These are phyloP conservation scores for Callosobruchus maculatus DNA, from an alignment of 2,888 invertebrate genomes.

Conservation along the genomic window DNA sequence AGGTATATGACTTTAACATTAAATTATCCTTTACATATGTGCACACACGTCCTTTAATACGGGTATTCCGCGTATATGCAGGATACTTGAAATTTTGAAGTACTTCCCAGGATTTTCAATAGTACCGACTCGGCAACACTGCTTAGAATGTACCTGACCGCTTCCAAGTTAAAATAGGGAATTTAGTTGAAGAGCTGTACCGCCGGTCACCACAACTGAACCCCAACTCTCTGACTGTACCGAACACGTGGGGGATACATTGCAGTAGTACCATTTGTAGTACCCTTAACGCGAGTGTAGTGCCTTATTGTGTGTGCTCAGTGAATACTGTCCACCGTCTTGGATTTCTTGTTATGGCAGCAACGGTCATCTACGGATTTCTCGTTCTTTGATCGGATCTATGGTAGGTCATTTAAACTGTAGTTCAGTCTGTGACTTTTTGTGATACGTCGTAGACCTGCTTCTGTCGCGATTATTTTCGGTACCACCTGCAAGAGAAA, in stretches of 20 bases:
- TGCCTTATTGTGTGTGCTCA: slow-evolving; percentile 26
- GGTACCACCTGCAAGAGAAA: slow-evolving; percentile 4
- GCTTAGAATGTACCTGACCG: slow-evolving; percentile 47
- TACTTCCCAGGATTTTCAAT: background rate
- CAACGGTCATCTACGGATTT: slow-evolving; percentile 16
- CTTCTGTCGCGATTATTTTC: background rate
- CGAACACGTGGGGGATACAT: slow-evolving; percentile 37
- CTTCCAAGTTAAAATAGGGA: slow-evolving; percentile 45
- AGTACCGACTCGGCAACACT: background rate
- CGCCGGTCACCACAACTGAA: slow-evolving; percentile 39
- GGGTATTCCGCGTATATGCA: too few relatives aligned
- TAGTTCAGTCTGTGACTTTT: slow-evolving; percentile 10
- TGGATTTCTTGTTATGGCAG: slow-evolving; percentile 20
- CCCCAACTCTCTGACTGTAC: slow-evolving; percentile 28
- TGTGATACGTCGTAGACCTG: background rate
- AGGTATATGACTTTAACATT: too few relatives aligned
- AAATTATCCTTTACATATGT: too few relatives aligned
- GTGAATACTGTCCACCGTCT: slow-evolving; percentile 11
- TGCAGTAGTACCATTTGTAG: slow-evolving; percentile 18
- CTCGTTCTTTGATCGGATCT: slow-evolving; percentile 18
- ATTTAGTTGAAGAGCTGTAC: slow-evolving; percentile 45
- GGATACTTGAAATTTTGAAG: too few relatives aligned
- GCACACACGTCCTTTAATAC: too few relatives aligned
- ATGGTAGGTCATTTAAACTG: slow-evolving; percentile 32
- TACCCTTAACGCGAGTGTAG: slow-evolving; percentile 28